Base-by-base conservation (phyloP, 2,113 vertebrate species). In the Rattus rattus region DNA sequence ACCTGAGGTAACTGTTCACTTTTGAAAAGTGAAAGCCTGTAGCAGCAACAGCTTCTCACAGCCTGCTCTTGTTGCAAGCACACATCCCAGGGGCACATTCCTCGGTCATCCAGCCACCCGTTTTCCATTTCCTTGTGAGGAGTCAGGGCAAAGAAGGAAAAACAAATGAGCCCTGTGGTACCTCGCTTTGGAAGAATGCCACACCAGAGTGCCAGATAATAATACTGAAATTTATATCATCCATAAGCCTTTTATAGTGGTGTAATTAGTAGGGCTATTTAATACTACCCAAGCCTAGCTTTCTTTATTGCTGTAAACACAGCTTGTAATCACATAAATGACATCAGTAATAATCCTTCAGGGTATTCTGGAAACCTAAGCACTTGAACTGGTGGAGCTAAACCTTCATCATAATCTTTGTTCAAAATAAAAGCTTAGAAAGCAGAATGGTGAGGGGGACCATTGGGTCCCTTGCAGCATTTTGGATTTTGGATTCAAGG, bases 261-360 rank as follows among this genome's bases (percentile, higher is more conserved):
- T 92, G 72, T 98, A 98, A 98, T 98, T 98, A 98, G 97, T 96
- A 97, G 93, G 73, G 79, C 96, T 98, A 93, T 98, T 98, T 88
- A 98, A 98, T 98, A 95, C 88, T 92, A 97, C 83, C 92, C 80
- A 96, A 95, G 96, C 97, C 97, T 97, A 92, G 96, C 91, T 97
- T 96, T 93, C 94, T 98, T 98, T 98, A 98, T 96, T 98, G 97
- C 96, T 97, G 11, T 96, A 97, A 98, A 97, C 96, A 98, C 97
- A 98, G 98, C 96, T 98, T 98, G 96, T 97, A 97, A 96, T 97
- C 96, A 97, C 93, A 85, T 98, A 98, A 98, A 97, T 97, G 96
- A 90, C 97, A 98, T 97, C 95, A 96, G 92, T 92, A 97, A 96
- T 96, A 97, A 96, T 88, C 94, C 97, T 98, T 98, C 95, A 97